phyloP scores from a whole-genome alignment of 2,888 invertebrate genomes.

The Electrophaes corylata region DNA sequence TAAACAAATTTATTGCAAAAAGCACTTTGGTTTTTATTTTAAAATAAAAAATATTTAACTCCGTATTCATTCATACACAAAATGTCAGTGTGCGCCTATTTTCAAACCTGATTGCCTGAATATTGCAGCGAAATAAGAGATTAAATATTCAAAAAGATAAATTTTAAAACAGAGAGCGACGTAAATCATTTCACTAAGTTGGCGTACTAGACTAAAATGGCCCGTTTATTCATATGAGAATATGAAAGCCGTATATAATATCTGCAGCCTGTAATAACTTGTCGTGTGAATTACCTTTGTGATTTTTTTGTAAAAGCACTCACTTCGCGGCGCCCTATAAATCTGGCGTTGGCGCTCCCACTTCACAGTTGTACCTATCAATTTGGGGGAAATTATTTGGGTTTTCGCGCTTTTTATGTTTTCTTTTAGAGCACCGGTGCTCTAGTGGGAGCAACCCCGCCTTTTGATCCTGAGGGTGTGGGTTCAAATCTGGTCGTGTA shows the following conservation, averaged over 20 bases:
- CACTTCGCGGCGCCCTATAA: conserved; percentile 79
- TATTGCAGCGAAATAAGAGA: conserved; percentile 16
- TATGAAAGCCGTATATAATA: conserved; percentile 67
- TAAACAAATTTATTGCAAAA: too few relatives aligned
- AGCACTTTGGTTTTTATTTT: too few relatives aligned
- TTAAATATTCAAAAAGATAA: conserved; percentile 38
- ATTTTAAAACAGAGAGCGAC: conserved; percentile 42
- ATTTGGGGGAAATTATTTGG: conserved; percentile 70
- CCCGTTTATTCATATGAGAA: conserved; percentile 68
- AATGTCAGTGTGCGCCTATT: neutral
- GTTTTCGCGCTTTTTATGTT: conserved; percentile 64
- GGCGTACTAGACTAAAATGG: conserved; percentile 64
- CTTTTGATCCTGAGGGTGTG: too few relatives aligned
- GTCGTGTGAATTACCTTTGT: conserved; percentile 79
- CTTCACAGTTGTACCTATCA: conserved; percentile 73
- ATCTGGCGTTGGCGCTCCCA: conserved; percentile 74
- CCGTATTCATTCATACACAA: neutral
- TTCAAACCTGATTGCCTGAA: conserved; percentile 17
- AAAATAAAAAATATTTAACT: too few relatives aligned
- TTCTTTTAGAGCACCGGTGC: too few relatives aligned
- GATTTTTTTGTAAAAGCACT: conserved; percentile 79
- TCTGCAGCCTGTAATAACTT: conserved; percentile 75
- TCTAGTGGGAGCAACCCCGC: too few relatives aligned
- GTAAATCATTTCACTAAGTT: conserved; percentile 53
- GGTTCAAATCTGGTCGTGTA: too few relatives aligned